A percentile compares a stretch with the other conserved stretches of the same genome.
Evolutionary conservation across 2,113 vertebrate species (phyloP).

Genomic region (Fregetta grallaria): DNA sequence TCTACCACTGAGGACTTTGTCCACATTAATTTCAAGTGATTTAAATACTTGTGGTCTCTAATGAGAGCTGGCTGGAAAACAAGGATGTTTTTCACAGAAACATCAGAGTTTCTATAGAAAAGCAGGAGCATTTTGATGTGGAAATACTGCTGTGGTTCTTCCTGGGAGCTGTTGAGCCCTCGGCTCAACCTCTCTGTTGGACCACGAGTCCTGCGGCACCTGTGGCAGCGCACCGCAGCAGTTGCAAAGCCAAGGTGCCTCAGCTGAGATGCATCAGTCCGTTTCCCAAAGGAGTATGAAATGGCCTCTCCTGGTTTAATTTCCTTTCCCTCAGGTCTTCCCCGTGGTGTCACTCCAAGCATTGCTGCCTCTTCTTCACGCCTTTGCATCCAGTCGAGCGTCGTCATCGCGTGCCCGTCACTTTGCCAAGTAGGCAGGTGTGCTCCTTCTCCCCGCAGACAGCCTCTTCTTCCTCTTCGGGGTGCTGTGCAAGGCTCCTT

Average conservation of each 20-base stretch:
- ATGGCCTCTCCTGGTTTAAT: neutral
- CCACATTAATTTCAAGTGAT: neutral
- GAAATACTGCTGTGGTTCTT: neutral
- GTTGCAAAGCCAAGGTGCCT: neutral
- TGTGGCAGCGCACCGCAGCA: accelerated
- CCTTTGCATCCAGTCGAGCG: neutral
- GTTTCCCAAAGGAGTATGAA: neutral
- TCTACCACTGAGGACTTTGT: neutral
- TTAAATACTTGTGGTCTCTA: neutral
- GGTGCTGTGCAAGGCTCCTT: neutral
- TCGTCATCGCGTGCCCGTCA: neutral
- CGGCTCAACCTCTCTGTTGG: neutral
- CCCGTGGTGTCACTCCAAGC: neutral
- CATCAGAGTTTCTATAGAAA: neutral
- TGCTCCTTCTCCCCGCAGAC: neutral
- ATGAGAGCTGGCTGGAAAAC: neutral
- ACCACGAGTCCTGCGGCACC: neutral
- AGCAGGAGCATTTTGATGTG: neutral
- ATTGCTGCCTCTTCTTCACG: neutral
- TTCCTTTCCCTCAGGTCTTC: neutral
- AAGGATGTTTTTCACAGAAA: neutral
- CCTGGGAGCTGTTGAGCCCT: neutral
- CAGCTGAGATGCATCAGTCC: neutral
- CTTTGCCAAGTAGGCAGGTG: neutral
- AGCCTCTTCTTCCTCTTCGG: neutral